phyloP scores from a whole-genome alignment of 2,113 vertebrate genomes.

The Tragelaphus scriptus region DNA sequence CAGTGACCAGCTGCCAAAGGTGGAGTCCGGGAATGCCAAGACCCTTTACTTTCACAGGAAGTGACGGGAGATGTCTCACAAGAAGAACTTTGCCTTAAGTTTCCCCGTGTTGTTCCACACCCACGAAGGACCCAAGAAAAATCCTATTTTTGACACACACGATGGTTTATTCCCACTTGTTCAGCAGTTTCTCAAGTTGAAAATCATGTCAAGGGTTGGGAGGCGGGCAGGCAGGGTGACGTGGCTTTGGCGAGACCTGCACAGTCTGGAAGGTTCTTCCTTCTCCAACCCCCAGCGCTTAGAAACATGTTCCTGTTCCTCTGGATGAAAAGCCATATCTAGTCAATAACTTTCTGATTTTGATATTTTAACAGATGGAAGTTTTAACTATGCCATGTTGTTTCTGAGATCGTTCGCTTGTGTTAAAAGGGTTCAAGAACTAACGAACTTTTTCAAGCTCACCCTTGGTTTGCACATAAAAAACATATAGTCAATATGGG shows the following conservation, averaged over 20 bases:
- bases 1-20: constrained; percentile 99
- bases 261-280: constrained; percentile 68
- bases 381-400: constrained; percentile 88
- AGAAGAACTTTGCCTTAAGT: constrained; percentile 88
- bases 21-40: constrained; percentile 98
- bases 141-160: constrained; percentile 75
- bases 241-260: constrained; percentile 71
- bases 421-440: constrained; percentile 87
- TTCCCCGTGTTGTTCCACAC: constrained; percentile 84
- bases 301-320: constrained; percentile 88
- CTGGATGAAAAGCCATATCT: constrained; percentile 99
- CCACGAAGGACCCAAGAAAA: constrained; percentile 81
- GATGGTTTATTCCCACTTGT: constrained; percentile 75
- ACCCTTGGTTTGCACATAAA: constrained; percentile 95
- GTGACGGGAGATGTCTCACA: constrained; percentile 83
- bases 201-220: constrained; percentile 75
- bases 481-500: constrained; percentile 91
- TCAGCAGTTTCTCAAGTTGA: constrained; percentile 74
- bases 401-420: constrained; percentile 85
- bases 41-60: constrained; percentile 99
- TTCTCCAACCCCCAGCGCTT: constrained; percentile 81
- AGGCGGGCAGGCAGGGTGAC: constrained; percentile 69
- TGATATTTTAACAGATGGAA: constrained; percentile 88
- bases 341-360: constrained; percentile 91
- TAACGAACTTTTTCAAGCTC: constrained; percentile 91